Evolutionary conservation across 2,113 vertebrate species (phyloP), one percentile per base, ranked within the genome.

Genomic region (Panthera uncia): DNA sequence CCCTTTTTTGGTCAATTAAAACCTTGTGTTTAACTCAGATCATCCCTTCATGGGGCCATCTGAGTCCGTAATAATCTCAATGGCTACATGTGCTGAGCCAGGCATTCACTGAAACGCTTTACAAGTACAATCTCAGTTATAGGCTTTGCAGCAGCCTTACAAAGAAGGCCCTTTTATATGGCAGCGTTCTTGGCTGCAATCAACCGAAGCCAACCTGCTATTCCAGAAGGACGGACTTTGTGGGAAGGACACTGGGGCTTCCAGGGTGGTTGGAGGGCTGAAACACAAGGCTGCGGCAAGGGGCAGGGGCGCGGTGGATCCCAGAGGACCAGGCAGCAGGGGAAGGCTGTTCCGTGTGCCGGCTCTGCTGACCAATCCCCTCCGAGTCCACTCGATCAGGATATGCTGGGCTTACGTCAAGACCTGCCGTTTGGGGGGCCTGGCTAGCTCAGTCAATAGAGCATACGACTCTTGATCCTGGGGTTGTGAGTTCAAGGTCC

Each of bases 121-220:
- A 33, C 63, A 82, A 91, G 83, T 21, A 78, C 4, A 8, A 68
- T 55, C 50, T 36, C 89, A 90, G 65, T 21, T 8, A 31, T 78
- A 27, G 69, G 78, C 23, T 36, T 85, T 82, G 4, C 45, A 11
- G 15, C 50, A 66, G 69, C 50, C 79, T 61, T 27, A 36, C 69
- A 93, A 41, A 91, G 84, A 86, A 57, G 82, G 48, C 61, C 52
- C 91, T 94, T 85, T n/a, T 33, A 68, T 74, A 86, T 25, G 76
- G 89, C 84, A 41, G 93, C 8, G 33, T 63, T 48, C 85, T 80
- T 84, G 93, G 69, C 78, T 88, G 73, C 33, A 27, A 41, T 80
- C 84, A 69, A 71, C 57, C 15, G 45, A 89, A 15, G 50, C 93
- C 16, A 29, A 82, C 81, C 52, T 6, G 15, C 25, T 78, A 2